These are phyloP conservation scores for Salvator merianae DNA, from an alignment of 2,113 vertebrate species.

Conservation along the genomic window DNA sequence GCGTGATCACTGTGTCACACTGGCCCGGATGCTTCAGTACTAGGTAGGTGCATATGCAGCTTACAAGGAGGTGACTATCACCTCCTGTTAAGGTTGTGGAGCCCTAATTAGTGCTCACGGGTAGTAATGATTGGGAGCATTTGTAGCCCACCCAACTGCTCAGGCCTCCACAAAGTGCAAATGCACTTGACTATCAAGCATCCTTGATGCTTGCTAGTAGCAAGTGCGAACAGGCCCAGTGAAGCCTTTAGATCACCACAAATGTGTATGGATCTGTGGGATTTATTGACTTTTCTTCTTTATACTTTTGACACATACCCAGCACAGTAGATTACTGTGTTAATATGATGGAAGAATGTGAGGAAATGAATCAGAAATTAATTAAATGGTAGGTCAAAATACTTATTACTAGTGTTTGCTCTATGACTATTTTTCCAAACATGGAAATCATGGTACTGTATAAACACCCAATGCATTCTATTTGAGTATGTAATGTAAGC, in stretches of 20 bases:
- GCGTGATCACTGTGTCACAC: no score
- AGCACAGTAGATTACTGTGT: background rate
- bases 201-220: no score
- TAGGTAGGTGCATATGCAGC: no score
- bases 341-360: background rate
- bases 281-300: conserved; percentile 3
- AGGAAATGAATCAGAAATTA: background rate
- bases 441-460: background rate
- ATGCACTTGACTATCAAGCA: no score
- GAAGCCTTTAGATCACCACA: background rate
- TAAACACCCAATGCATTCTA: background rate
- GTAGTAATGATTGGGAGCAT: no score
- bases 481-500: background rate
- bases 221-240: no score
- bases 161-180: no score
- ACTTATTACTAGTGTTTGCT: background rate
- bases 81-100: no score
- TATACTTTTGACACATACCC: background rate
- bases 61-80: no score
- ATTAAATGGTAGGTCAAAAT: background rate
- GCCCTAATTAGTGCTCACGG: no score
- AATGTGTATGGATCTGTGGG: background rate
- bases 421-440: background rate
- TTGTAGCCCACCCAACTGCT: no score
- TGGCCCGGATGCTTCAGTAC: no score